Conservation (phyloP, 2,113 vertebrate species). For the Cyrtonyx montezumae region DNA sequence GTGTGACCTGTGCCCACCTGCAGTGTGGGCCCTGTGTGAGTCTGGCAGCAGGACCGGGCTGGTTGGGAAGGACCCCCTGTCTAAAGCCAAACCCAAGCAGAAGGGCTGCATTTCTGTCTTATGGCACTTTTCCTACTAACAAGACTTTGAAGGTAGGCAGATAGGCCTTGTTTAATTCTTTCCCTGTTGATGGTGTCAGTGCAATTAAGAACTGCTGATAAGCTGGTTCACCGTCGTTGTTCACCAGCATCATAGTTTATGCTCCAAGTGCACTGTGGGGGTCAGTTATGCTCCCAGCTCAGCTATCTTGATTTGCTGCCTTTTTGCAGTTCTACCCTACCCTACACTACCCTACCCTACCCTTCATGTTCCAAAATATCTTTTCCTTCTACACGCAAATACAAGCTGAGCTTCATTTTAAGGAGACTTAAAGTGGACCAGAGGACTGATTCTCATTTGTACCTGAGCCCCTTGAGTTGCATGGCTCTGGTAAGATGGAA, state of each 20-base stretch:
- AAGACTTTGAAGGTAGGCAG: not conserved
- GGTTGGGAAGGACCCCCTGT: not conserved
- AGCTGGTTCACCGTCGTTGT: not conserved
- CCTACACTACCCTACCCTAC: too few species aligned
- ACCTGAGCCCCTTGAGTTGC: not conserved
- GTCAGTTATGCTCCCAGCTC: not conserved
- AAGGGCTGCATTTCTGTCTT: not conserved
- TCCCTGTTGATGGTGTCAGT: not conserved
- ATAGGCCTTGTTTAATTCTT: not conserved
- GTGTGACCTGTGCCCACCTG: not conserved
- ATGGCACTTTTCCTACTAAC: not conserved
- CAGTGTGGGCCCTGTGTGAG: rapidly evolving
- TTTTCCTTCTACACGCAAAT: not conserved
- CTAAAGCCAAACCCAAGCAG: not conserved
- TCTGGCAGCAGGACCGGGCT: not conserved
- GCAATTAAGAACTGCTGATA: not conserved
- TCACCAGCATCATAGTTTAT: not conserved
- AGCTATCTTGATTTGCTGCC: not conserved
- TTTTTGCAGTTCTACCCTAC: not conserved
- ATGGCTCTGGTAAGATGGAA: not conserved
- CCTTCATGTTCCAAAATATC: not conserved
- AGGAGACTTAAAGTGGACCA: not conserved
- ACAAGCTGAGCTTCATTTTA: constrained; percentile 11
- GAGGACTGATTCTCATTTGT: not conserved
- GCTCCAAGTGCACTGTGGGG: not conserved